Evolutionary conservation across 2,113 vertebrate genomes (phyloP), one percentile per base, ranked within the genome.

Genomic region (Chauna torquata): DNA sequence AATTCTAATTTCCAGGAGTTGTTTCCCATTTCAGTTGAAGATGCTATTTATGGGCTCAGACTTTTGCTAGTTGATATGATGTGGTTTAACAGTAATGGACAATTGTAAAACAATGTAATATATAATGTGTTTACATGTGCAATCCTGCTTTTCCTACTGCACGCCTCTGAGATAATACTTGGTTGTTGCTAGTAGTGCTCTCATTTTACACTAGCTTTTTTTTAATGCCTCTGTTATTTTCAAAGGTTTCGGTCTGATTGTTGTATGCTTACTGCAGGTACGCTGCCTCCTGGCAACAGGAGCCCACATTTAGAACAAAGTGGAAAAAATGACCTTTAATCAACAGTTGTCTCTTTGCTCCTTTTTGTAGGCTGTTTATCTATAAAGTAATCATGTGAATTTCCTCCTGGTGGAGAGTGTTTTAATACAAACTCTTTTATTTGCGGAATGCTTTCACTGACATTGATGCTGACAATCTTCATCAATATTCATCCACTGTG

Each of bases 401-500:
- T 94, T 97, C 50, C 59, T 87, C 70, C 71, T 55, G 38, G 55
- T 80, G 30, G 59, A 88, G 58, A 88, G 89, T 75, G 77, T 89
- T 86, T 91, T 82, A 89, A 69, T 81, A 58, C 62, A 88, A 62
- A 75, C 38, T 92, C 83, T 89, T 75, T 92, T 74, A 77, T 70
- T 96, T 12, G 2, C 45, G 64, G 75, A 80, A 91, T 93, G 65
- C 76, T 85, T 94, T 96, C 55, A 38, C 74, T 92, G 70, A 79
- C 66, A 25, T 12, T 42, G 78, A 79, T 72, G 74, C 92, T 92
- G 86, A 88, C 94, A 80, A 11, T 91, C 92, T 95, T 89, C 92
- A 93, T 96, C 97, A 94, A 17, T 69, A 58, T 74, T 96, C 87
- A 95, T 84, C 68, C 54, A 61, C 20, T 45, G 34, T 90, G 95